Conservation (phyloP, 2,888 invertebrate genomes). For the Chloroclystis v-ata region DNA sequence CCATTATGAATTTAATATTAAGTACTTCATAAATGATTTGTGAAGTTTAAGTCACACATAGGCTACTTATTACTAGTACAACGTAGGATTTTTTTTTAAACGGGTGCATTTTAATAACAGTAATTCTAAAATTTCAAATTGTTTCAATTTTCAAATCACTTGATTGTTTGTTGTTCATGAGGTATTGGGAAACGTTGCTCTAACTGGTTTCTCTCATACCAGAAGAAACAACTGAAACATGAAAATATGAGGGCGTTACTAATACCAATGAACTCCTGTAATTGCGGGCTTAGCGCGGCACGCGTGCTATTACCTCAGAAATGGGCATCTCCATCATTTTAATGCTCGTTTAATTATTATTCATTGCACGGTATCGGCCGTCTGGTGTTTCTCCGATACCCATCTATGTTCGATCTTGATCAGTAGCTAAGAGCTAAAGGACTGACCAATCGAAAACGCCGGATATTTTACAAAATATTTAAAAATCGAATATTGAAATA, state of each 20-base stretch:
- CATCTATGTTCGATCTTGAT: conserved; percentile 34
- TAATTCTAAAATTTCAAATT: too few relatives aligned
- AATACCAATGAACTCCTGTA: conserved; percentile 60
- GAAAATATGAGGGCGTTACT: conserved; percentile 42
- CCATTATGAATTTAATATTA: too few relatives aligned
- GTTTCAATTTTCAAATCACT: too few relatives aligned
- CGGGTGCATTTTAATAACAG: too few relatives aligned
- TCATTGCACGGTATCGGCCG: conserved; percentile 43
- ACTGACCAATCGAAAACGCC: too few relatives aligned
- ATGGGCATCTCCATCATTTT: conserved; percentile 57
- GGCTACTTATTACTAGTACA: too few relatives aligned
- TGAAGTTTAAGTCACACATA: too few relatives aligned
- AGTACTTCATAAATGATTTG: too few relatives aligned
- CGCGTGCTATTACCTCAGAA: conserved; percentile 54
- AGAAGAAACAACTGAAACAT: conserved; percentile 32
- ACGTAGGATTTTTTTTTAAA: too few relatives aligned
- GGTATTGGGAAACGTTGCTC: too few relatives aligned
- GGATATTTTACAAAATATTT: not conserved
- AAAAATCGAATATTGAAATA: too few relatives aligned
- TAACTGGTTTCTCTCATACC: not conserved
- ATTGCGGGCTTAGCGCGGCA: conserved; percentile 56
- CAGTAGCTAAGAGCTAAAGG: not conserved
- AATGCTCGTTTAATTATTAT: conserved; percentile 60
- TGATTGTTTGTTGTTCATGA: too few relatives aligned
- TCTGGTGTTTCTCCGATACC: conserved; percentile 42